Evolutionary conservation across 1,140 invertebrate species (phyloP).

Genomic region (Heliconius melpomene): DNA sequence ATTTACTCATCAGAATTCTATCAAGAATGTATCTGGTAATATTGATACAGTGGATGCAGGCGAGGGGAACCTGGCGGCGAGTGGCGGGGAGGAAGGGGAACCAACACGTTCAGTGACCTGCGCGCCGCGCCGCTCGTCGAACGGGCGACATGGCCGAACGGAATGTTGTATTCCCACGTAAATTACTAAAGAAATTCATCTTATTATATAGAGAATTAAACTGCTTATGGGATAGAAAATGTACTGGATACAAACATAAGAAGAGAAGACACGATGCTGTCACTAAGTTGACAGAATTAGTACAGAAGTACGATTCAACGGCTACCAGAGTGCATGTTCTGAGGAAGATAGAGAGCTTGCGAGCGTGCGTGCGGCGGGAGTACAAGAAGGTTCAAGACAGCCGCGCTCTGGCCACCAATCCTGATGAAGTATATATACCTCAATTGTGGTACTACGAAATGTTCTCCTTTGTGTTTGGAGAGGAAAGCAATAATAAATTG

Average conservation of each 20-base stretch:
- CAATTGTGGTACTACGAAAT: slow-evolving; percentile 69
- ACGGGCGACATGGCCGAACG: slow-evolving; percentile 57
- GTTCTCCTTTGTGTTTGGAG: slow-evolving; percentile 58
- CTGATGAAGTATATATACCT: slow-evolving; percentile 57
- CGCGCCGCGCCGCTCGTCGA: slow-evolving; percentile 66
- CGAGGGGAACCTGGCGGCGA: slow-evolving; percentile 15
- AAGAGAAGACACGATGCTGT: slow-evolving; percentile 61
- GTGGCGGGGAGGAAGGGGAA: slow-evolving; percentile 15
- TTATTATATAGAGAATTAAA: slow-evolving; percentile 56
- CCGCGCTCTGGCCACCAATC: slow-evolving; percentile 42
- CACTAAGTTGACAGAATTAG: slow-evolving; percentile 57
- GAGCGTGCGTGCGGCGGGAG: slow-evolving; percentile 65
- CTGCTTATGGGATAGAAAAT: slow-evolving; percentile 64
- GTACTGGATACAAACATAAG: slow-evolving; percentile 59
- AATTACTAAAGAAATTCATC: slow-evolving; percentile 62
- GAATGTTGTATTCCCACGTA: slow-evolving; percentile 61
- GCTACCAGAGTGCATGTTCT: slow-evolving; percentile 67
- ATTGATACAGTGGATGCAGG: slow-evolving; percentile 8
- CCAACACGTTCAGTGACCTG: slow-evolving; percentile 61
- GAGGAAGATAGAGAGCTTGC: slow-evolving; percentile 69
- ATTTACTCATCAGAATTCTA: not conserved
- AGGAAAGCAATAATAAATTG: slow-evolving; percentile 39
- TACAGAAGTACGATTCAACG: slow-evolving; percentile 58
- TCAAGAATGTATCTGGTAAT: not conserved
- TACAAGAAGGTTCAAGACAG: slow-evolving; percentile 59